Percentiles rank a stretch among this genome's conserved stretches.
Evolutionary conservation across 1,140 invertebrate genomes (phyloP).

Genomic region (Zaprionus ghesquierei): DNA sequence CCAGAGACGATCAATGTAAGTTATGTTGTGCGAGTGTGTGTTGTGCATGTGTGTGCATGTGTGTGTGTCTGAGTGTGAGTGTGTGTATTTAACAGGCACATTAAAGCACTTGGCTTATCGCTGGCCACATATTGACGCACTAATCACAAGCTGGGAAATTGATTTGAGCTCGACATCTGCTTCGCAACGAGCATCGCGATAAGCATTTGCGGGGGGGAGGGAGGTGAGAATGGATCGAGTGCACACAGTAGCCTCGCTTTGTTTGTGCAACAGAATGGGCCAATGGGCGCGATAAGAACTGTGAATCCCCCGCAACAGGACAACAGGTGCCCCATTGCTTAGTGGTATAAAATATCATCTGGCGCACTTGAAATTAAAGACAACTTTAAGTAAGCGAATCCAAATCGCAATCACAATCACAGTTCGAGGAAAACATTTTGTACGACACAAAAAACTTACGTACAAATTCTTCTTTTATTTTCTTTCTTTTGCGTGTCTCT

Average conservation of each 20-base stretch:
- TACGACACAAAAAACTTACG: neutral
- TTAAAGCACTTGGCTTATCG: constrained; percentile 18
- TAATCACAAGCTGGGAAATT: constrained; percentile 62
- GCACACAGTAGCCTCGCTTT: neutral
- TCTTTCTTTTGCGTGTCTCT: neutral
- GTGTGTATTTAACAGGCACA: neutral
- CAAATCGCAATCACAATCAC: neutral
- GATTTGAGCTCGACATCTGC: constrained; percentile 58
- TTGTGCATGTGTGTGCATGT: neutral
- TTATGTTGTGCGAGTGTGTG: neutral
- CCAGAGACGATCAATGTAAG: constrained; percentile 34
- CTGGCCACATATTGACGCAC: constrained; percentile 10
- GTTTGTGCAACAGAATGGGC: neutral
- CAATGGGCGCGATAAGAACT: constrained; percentile 1
- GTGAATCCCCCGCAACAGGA: neutral
- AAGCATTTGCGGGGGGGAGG: constrained; percentile 25
- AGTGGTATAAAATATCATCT: neutral
- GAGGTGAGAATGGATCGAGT: neutral
- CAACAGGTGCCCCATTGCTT: neutral
- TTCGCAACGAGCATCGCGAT: constrained; percentile 29
- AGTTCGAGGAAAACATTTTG: neutral
- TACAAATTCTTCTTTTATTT: neutral
- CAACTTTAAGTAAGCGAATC: neutral
- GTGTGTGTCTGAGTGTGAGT: neutral
- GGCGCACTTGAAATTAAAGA: neutral